Evolutionary conservation across 2,797 vertebrate genomes (phyloP), one percentile per base, ranked within the genome.

Genomic region (Tamandua tetradactyla): DNA sequence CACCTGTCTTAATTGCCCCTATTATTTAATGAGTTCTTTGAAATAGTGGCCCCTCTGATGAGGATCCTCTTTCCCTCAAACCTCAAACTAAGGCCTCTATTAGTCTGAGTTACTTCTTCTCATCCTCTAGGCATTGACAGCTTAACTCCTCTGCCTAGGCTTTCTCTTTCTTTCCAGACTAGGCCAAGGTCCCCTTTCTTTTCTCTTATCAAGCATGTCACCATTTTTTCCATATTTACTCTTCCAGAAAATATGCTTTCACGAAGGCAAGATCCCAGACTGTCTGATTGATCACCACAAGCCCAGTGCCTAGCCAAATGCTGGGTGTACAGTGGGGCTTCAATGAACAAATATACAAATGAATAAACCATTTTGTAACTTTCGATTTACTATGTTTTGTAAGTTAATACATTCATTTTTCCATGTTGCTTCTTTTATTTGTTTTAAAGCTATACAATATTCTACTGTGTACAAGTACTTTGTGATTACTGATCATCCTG

Each of bases 371-470:
- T 69, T 85, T 79, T 90, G 1, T 64, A 84, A 69, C 88, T 76
- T 86, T 62, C n/a, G 35, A 87, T 81, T 88, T 92, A 61, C 72
- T 72, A 44, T 62, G 72, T 27, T 81, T 92, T 69, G 10, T 37
- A 94, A 49, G 17, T 81, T 55, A 88, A 68, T 52, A 55, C 1
- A 35, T 22, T 13, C 17, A 47, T 79, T 76, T 47, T 93, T 87
- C 57, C 64, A 68, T 68, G 25, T 57, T 88, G 76, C 35, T 89
- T 37, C 76, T 95, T 90, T 79, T 96, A 88, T 89, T 84, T 88
- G 68, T 25, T 83, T 75, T 94, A 87, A 92, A 78, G 52, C 4
- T 55, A 25, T 30, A 86, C 74, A 68, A 76, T 44, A 57, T 4
- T 71, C 5, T 89, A 68, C 25, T 49, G n/a, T 27, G 37, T 89